These are phyloP conservation scores for Nematostella vectensis DNA, from an alignment of 92 coral and sea anemone species.

Conservation along the genomic window DNA sequence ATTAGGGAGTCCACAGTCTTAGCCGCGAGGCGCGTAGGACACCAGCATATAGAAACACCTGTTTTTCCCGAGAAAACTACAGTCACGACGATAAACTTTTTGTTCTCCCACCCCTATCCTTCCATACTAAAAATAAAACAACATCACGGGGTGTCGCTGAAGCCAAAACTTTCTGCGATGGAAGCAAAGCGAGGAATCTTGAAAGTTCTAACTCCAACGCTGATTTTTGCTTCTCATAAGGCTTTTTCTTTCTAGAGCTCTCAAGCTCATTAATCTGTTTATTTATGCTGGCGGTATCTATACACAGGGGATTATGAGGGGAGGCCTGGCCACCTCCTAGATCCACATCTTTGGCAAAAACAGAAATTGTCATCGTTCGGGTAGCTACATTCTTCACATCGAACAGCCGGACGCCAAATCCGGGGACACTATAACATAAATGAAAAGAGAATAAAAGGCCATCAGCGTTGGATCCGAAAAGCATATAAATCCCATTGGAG, in stretches of 20 bases:
- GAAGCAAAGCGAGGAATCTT: not conserved
- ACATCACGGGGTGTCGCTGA: not conserved
- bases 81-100: too few species aligned
- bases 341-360: not conserved
- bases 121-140: not conserved
- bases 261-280: not conserved
- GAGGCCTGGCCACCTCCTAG: not conserved
- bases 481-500: too few species aligned
- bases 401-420: not conserved
- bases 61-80: not conserved
- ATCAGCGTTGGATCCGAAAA: too few species aligned
- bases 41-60: not conserved
- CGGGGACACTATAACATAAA: too few species aligned
- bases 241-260: not conserved
- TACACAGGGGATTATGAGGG: not conserved
- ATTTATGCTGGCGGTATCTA: not conserved
- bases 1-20: slow-evolving; percentile 6
- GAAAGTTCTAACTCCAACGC: not conserved
- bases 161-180: not conserved
- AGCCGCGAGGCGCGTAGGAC: slow-evolving; percentile 4
- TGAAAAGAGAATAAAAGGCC: too few species aligned
- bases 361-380: not conserved
- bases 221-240: not conserved
- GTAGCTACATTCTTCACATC: not conserved
- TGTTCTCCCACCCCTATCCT: not conserved